Percentiles rank a stretch among this genome's conserved stretches.
Evolutionary conservation across 2,797 vertebrate genomes (phyloP).

Genomic region (Amblyraja radiata): DNA sequence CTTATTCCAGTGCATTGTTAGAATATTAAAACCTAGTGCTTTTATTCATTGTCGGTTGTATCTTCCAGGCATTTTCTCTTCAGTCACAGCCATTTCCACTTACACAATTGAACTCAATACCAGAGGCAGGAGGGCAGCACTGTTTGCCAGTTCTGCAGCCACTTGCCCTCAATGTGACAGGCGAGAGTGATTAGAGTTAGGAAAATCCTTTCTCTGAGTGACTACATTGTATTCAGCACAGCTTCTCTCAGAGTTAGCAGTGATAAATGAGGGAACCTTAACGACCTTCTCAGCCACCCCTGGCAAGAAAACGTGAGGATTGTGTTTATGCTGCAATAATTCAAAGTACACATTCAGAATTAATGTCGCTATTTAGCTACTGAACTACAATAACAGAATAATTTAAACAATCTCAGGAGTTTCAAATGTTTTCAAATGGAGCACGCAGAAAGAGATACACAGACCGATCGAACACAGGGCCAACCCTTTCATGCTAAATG

Average conservation of each 20-base stretch:
- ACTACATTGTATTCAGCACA: neutral
- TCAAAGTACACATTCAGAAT: conserved; percentile 9
- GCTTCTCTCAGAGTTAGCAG: neutral
- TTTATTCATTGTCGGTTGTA: conserved; percentile 6
- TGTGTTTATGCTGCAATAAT: conserved; percentile 33
- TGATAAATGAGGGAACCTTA: neutral
- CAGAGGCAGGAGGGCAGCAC: neutral
- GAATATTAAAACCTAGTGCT: conserved; percentile 26
- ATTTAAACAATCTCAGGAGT: neutral
- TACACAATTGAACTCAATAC: neutral
- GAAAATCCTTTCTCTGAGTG: neutral
- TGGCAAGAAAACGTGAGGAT: neutral
- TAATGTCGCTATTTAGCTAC: neutral
- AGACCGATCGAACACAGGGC: neutral
- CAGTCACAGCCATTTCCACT: conserved; percentile 16
- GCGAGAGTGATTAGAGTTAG: neutral
- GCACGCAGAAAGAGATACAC: neutral
- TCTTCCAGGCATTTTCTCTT: conserved; percentile 20
- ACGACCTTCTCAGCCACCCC: neutral
- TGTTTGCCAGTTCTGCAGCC: neutral
- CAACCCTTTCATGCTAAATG: neutral
- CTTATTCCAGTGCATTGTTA: neutral
- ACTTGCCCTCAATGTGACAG: neutral
- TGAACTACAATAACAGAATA: neutral
- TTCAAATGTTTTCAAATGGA: neutral